These are phyloP conservation scores for Lucilia sericata DNA, from an alignment of 1,140 invertebrate genomes.

Conservation along the genomic window DNA sequence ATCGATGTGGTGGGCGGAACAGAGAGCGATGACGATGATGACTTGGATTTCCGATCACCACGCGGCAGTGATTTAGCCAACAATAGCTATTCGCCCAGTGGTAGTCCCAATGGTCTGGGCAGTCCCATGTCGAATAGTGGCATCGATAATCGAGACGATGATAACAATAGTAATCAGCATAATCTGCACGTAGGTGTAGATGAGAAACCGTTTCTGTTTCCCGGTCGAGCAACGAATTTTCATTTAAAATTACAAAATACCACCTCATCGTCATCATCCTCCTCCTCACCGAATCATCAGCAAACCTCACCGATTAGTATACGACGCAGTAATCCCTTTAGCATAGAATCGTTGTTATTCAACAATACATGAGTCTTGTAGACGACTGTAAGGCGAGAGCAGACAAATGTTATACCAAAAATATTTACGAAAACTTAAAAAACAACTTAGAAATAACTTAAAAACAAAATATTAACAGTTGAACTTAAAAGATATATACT, in stretches of 20 bases:
- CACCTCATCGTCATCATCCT: constrained; percentile 51
- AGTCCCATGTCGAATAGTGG: constrained; percentile 56
- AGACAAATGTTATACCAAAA: background rate
- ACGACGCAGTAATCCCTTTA: constrained; percentile 80
- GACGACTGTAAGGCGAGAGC: background rate
- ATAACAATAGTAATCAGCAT: constrained; percentile 48
- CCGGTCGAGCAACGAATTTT: constrained; percentile 63
- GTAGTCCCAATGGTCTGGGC: constrained; percentile 72
- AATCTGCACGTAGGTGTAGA: constrained; percentile 49
- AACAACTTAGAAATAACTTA: background rate
- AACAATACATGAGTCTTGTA: constrained; percentile 74
- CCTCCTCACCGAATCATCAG: constrained; percentile 65
- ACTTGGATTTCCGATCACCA: constrained; percentile 69
- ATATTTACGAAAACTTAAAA: background rate
- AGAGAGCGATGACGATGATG: constrained; percentile 73
- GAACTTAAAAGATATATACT: background rate
- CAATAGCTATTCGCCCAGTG: constrained; percentile 74
- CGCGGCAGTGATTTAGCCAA: constrained; percentile 62
- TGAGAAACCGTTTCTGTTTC: constrained; percentile 54
- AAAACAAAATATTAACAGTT: background rate
- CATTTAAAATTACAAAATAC: constrained; percentile 55
- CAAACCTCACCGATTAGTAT: constrained; percentile 71
- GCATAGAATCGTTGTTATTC: constrained; percentile 83
- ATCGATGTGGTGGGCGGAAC: constrained; percentile 82
- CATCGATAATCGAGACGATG: constrained; percentile 49